Conservation (phyloP, 2,888 invertebrate species). For the Phragmatobia fuliginosa region DNA sequence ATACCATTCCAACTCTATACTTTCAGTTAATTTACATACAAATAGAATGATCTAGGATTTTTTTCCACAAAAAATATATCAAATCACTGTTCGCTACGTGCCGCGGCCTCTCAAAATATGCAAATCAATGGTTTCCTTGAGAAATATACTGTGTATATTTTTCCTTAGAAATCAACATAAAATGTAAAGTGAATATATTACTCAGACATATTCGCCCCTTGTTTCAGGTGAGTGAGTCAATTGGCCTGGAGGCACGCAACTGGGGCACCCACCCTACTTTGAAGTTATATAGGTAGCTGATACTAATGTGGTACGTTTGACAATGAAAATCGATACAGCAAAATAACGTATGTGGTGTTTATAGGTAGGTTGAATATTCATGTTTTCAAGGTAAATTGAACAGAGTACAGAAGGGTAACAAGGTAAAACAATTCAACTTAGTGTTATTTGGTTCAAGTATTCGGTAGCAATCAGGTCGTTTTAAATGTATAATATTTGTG, state of each 20-base stretch:
- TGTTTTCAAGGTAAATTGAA: constrained; percentile 14
- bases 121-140: constrained; percentile 34
- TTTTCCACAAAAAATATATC: constrained; percentile 41
- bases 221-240: constrained; percentile 76
- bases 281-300: constrained; percentile 32
- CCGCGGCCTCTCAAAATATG: constrained; percentile 39
- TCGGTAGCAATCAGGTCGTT: background rate
- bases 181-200: constrained; percentile 60
- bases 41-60: constrained; percentile 36
- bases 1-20: background rate
- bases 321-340: constrained; percentile 45
- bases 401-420: background rate
- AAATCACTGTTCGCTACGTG: constrained; percentile 49
- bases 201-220: constrained; percentile 62
- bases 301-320: constrained; percentile 28
- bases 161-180: constrained; percentile 45
- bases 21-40: constrained; percentile 44
- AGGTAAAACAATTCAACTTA: constrained; percentile 11
- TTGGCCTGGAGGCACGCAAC: constrained; percentile 56
- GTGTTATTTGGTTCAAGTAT: background rate
- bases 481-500: background rate
- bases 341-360: constrained; percentile 13
- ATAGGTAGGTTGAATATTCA: constrained; percentile 10
- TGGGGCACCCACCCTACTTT: constrained; percentile 62
- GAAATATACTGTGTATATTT: constrained; percentile 44